Conservation (phyloP, 2,888 invertebrate genomes). For the Phytoseiulus persimilis region DNA sequence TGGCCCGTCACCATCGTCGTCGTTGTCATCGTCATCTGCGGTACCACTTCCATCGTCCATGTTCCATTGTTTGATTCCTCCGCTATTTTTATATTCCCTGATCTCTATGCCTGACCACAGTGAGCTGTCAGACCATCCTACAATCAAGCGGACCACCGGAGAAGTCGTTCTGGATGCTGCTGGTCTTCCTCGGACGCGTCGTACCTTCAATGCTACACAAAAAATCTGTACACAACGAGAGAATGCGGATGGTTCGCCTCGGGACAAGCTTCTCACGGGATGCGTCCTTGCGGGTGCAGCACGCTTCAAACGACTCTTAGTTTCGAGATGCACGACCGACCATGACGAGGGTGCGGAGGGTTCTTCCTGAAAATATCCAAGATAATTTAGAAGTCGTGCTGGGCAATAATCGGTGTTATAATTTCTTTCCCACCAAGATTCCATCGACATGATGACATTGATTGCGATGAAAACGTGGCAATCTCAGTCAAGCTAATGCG, state of each 20-base stretch:
- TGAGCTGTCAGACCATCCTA: neutral
- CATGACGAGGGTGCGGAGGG: too few species aligned
- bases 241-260: neutral
- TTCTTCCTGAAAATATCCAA: too few species aligned
- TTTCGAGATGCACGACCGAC: too few species aligned
- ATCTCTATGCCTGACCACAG: neutral
- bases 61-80: neutral
- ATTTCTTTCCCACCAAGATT: too few species aligned
- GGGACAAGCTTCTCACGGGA: neutral
- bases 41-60: neutral
- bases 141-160: neutral
- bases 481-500: too few species aligned
- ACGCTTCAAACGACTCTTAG: neutral
- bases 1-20: neutral
- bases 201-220: neutral
- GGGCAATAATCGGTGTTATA: too few species aligned
- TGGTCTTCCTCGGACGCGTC: neutral
- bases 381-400: too few species aligned
- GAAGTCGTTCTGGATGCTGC: neutral
- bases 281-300: neutral
- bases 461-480: too few species aligned
- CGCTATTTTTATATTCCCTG: neutral
- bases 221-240: neutral
- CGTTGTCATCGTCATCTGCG: too few species aligned
- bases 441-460: too few species aligned